phyloP scores from a whole-genome alignment of 2,888 invertebrate genomes.

The Phoenoteleia sp. region DNA sequence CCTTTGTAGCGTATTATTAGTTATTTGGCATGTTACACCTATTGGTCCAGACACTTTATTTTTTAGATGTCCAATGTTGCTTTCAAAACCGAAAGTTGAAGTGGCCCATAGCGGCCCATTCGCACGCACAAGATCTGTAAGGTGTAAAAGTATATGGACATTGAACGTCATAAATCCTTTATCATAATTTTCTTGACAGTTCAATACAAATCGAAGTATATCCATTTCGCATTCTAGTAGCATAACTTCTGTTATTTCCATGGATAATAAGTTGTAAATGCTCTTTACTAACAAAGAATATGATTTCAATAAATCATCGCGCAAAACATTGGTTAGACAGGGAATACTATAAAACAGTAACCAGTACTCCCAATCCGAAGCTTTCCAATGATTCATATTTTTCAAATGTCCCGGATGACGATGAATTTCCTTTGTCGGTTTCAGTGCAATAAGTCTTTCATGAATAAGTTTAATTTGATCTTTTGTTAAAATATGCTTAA shows the following conservation, averaged over 20 bases:
- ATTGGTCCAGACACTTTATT: conserved; percentile 41
- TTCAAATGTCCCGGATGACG: conserved; percentile 42
- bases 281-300: conserved; percentile 32
- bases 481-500: background rate
- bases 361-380: conserved; percentile 64
- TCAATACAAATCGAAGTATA: conserved; percentile 40
- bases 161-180: conserved; percentile 56
- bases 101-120: conserved; percentile 50
- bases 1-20: conserved; percentile 17
- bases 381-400: conserved; percentile 44
- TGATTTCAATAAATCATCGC: conserved; percentile 28
- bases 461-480: background rate
- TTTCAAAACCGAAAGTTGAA: conserved; percentile 41
- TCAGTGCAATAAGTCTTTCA: conserved; percentile 1
- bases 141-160: conserved; percentile 26
- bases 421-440: conserved; percentile 48
- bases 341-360: conserved; percentile 62
- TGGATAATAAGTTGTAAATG: conserved; percentile 22
- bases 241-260: conserved; percentile 39
- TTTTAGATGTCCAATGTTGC: conserved; percentile 56
- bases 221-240: conserved; percentile 37
- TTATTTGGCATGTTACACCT: conserved; percentile 52
- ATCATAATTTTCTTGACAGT: conserved; percentile 50
- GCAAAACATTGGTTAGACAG: conserved; percentile 40
- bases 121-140: conserved; percentile 4